Base-by-base conservation (phyloP, 2,888 invertebrate genomes). In the Drosophila anomalata region DNA sequence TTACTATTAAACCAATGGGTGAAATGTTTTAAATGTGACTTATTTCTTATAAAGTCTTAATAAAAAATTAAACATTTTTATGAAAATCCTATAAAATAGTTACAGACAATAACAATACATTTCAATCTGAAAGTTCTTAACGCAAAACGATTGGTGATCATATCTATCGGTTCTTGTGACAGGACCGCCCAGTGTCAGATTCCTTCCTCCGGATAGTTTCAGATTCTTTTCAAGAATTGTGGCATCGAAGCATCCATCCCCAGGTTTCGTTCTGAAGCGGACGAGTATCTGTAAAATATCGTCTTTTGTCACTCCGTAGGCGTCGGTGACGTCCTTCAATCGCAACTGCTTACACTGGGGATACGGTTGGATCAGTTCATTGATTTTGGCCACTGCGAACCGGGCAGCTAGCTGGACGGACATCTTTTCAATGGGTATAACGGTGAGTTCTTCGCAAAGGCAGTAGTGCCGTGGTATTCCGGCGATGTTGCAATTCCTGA, bases 391-490 rank as follows among this genome's bases (percentile, higher is more conserved):
- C 14, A 80, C 65, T 0, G 76, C 22, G 17, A 76, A 76, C 6
- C n/a, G n/a, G 42, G 81, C 81, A 0, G 73, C 78, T 0, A 24
- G 48, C 2, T 50, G 36, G 0, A 62, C 56, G 12, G 22, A 31
- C 2, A 12, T 24, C 9, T 55, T 46, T 0, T 42, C 9, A 0
- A 14, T 36, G 2, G 42, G 24, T 0, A 76, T 46, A 7, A 0
- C 5, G 0, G 1, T 17, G 0, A 73, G 48, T 0, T 42, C 47
- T 6, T 96, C 95, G 77, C 98, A 98, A 12, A 96, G 95, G 89
- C 97, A 98, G 95, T 95, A 97, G 87, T 97, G 95, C 11, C 94
- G 94, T 0, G 94, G 94, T 59, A 98, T 96, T 0, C 93, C 94
- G 0, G 97, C 97, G 56, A 92, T 92, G 42, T 93, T 91, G 88